Conservation (phyloP, 2,797 vertebrate genomes). For the Amniataba percoides region DNA sequence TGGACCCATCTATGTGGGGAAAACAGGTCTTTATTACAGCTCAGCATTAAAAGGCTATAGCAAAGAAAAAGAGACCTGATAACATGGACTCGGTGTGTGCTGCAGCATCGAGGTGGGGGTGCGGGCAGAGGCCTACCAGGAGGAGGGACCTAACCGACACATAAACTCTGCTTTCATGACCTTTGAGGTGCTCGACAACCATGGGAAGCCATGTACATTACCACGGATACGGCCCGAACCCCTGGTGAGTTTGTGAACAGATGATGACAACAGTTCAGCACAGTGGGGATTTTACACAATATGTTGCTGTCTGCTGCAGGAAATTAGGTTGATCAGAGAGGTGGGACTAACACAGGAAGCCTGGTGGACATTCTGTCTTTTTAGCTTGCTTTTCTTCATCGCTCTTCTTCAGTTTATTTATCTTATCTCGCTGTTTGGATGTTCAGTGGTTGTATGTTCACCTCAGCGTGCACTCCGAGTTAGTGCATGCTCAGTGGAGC, state of each 20-base stretch:
- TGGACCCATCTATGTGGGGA: background rate
- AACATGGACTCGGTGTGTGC: constrained; percentile 9
- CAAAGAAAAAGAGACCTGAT: too few species aligned
- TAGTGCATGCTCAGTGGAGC: too few species aligned
- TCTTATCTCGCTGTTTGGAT: too few species aligned
- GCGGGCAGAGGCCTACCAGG: constrained; percentile 91
- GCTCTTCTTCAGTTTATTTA: too few species aligned
- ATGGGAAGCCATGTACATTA: constrained; percentile 83
- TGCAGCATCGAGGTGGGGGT: constrained; percentile 96
- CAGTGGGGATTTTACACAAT: too few species aligned
- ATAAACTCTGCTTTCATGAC: constrained; percentile 98
- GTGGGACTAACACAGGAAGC: too few species aligned
- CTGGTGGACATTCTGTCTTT: too few species aligned
- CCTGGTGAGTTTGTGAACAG: constrained; percentile 81
- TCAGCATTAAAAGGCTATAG: background rate
- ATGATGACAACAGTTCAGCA: background rate
- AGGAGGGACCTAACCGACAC: constrained; percentile 87
- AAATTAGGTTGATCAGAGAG: too few species aligned
- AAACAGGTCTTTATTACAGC: background rate
- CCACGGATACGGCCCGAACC: constrained; percentile 90
- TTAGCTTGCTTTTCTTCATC: too few species aligned
- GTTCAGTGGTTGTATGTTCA: too few species aligned
- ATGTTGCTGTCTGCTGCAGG: too few species aligned
- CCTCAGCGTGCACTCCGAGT: too few species aligned
- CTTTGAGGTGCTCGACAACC: constrained; percentile 90